Base-by-base conservation (phyloP, 37 sponge, comb jelly and placozoan genomes). In the Beroe forskalii region DNA sequence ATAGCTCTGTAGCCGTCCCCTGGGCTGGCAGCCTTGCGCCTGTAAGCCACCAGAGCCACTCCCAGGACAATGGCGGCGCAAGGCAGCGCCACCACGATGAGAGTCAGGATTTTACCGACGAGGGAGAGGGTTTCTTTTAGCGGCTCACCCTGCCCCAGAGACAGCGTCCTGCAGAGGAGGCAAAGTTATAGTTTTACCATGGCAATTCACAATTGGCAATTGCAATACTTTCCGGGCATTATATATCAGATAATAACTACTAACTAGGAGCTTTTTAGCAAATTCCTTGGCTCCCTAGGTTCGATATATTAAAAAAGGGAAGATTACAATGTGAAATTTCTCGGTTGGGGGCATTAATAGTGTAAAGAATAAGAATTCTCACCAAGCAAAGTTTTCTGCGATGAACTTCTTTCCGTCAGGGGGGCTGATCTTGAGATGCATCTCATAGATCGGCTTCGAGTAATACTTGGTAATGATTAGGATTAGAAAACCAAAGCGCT, bases 1-100 rank as follows among this genome's bases (percentile, higher is more conserved):
- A 80, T 80, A 25, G 86, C 86, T 9, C 86, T 40, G 55, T 80
- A 80, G 4, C 86, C 86, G 8, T 20, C 38, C 30, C 86, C 86
- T n/a, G 86, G 86, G 24, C 17, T 0, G 25, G 86, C 0, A n/a
- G 37, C 40, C n/a, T 48, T 41, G 1, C 86, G n/a, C 27, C 31
- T 80, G 25, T 23, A 38, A 14, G 30, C 55, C 8, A 80, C 30
- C 24, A 80, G 28, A 30, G 55, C 55, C 0, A 44, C 55, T 23
- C 86, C 86, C 48, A 80, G 55, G 35, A 80, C 23, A 19, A 80
- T 43, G 42, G 86, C 86, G 3, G 55, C 55, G 31, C 48, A 43
- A 1, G 86, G 86, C 19, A 80, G 30, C 1, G 38, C 86, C 9
- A 80, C 40, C 2, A 80, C 35, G 27, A 44, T 23, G 25, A 80